Base-by-base conservation (phyloP, 35 echinoderm and acorn worm genomes). In the Stichopus chloronotus region DNA sequence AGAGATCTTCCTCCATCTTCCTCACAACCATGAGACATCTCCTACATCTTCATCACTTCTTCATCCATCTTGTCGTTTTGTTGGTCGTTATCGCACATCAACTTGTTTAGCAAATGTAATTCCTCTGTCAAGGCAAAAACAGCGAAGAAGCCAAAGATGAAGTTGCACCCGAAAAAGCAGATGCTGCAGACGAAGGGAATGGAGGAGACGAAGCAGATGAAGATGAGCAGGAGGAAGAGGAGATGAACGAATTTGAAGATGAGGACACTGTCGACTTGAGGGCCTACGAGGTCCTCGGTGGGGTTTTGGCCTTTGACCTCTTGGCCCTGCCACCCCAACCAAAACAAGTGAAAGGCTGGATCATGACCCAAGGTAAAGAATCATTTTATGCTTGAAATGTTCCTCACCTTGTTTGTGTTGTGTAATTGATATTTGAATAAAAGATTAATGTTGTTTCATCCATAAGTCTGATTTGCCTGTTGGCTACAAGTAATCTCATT, bases 341-440 rank as follows among this genome's bases (percentile, higher is more conserved):
- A 5, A 98, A 98, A 83, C 91, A 79, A 65, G 95, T 96, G 53
- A 96, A 96, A 76, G 88, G 79, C 25, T 98, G 97, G 97, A 57
- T 98, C 30, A 98, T 98, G 97, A 98, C 97, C 19, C 97, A 98
- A 92, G 97, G 97, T 98, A 19, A 92, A 91, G 30, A 92, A 20
- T 54, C 17, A 8, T 56, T 12, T 85, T 3, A 13, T 71, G 65
- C n/a, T 11, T 4, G 2, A 71, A 13, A 13, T 71, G 11, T 71
- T 71, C n/a, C 65, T 78, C 52, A 25, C 52, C 4, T 78, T 24
- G 5, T 78, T 78, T 78, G 8, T 77, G 72, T 0, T 22, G 72
- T 77, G 7, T 77, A 4, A 17, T 19, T 19, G 3, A 77, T 76
- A 24, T 76, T 24, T 20, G 24, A 76, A 76, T 76, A 12, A 76